Conservation (phyloP, 2,888 invertebrate species). For the Conchocele bisecta region DNA sequence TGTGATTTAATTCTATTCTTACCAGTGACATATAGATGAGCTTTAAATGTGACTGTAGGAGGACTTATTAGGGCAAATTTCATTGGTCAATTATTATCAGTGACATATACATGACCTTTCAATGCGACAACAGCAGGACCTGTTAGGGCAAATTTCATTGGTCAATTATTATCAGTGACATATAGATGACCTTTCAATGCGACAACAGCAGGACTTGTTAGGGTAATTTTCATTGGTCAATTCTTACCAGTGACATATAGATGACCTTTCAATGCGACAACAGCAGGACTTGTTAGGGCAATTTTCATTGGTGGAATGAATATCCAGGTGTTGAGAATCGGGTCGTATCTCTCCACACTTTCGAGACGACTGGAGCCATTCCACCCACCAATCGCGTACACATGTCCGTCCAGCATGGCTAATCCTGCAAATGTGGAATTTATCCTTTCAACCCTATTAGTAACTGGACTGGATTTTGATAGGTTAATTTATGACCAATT, state of each 20-base stretch:
- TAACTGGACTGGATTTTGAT: neutral
- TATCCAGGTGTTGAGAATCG: slow-evolving; percentile 83
- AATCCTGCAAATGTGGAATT: slow-evolving; percentile 77
- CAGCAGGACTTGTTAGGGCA: slow-evolving; percentile 84
- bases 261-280: slow-evolving; percentile 83
- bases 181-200: slow-evolving; percentile 83
- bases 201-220: slow-evolving; percentile 84
- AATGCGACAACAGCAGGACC: too few relatives aligned
- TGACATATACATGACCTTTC: too few relatives aligned
- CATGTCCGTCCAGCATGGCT: slow-evolving; percentile 84
- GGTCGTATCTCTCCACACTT: slow-evolving; percentile 83
- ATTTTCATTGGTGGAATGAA: slow-evolving; percentile 83
- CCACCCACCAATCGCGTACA: slow-evolving; percentile 85
- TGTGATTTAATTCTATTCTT: too few relatives aligned
- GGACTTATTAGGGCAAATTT: too few relatives aligned
- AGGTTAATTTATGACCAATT: neutral
- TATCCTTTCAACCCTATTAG: neutral
- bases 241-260: slow-evolving; percentile 83
- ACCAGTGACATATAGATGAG: too few relatives aligned
- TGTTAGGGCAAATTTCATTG: too few relatives aligned
- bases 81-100: too few relatives aligned
- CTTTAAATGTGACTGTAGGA: too few relatives aligned
- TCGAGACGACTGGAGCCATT: slow-evolving; percentile 83
- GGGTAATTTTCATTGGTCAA: slow-evolving; percentile 83
- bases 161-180: slow-evolving; percentile 83